Conservation (phyloP, 2,113 vertebrate species). For the Buteo buteo region DNA sequence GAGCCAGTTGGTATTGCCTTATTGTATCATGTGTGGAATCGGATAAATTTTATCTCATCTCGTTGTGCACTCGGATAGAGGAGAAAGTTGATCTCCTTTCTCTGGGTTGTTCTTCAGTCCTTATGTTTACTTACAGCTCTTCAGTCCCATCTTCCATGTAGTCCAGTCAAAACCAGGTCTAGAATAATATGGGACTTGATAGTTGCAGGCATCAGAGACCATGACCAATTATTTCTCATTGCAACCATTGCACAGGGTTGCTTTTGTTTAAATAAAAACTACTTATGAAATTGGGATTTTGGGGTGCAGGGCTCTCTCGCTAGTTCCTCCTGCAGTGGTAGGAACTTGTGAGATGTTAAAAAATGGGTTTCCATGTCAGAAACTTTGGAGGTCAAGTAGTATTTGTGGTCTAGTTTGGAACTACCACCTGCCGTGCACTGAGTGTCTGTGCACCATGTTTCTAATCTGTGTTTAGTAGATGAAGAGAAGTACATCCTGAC, state of each 20-base stretch:
- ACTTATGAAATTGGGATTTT: neutral
- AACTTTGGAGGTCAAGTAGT: neutral
- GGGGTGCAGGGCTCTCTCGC: neutral
- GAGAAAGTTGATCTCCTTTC: neutral
- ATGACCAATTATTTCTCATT: neutral
- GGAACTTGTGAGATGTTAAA: neutral
- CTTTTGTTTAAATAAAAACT: neutral
- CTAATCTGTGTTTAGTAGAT: neutral
- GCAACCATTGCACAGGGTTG: neutral
- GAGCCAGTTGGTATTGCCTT: neutral
- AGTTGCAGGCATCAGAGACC: neutral
- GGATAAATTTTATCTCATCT: neutral
- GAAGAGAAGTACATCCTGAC: neutral
- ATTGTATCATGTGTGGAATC: fast-evolving
- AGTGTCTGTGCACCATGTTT: neutral
- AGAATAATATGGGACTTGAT: neutral
- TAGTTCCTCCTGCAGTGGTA: neutral
- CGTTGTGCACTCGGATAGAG: neutral
- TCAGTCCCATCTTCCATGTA: neutral
- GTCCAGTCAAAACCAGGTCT: neutral
- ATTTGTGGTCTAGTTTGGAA: neutral
- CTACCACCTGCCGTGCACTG: neutral
- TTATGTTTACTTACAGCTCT: neutral
- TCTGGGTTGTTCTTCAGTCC: neutral
- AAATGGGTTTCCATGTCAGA: neutral